phyloP scores from a whole-genome alignment of 2,888 invertebrate species.

The Lathronympha strigana region DNA sequence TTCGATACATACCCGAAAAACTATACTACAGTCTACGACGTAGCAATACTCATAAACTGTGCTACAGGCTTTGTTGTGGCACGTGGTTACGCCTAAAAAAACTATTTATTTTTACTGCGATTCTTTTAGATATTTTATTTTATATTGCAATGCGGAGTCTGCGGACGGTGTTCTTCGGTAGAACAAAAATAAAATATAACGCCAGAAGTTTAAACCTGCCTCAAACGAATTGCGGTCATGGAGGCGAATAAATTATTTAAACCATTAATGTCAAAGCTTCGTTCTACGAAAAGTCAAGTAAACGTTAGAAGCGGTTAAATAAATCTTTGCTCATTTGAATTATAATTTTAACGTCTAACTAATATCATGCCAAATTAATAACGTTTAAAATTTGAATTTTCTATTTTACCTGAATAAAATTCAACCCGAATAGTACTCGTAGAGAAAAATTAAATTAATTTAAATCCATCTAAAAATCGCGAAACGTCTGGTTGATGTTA shows the following conservation, averaged over 20 bases:
- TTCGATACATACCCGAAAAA: no score
- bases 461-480: background rate
- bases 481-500: no score
- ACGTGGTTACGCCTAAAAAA: no score
- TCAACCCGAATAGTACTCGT: background rate
- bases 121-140: no score
- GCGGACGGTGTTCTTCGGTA: slow-evolving; percentile 49
- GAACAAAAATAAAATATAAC: slow-evolving; percentile 53
- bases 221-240: slow-evolving; percentile 40
- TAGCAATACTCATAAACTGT: no score
- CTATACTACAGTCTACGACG: no score
- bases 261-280: slow-evolving; percentile 35
- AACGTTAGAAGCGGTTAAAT: slow-evolving; percentile 12
- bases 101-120: no score
- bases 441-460: background rate
- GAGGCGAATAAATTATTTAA: slow-evolving; percentile 37
- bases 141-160: background rate
- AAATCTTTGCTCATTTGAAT: slow-evolving; percentile 16
- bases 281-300: slow-evolving; percentile 14
- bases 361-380: background rate
- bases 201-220: slow-evolving; percentile 30
- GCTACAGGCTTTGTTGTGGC: no score
- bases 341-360: background rate
- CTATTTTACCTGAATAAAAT: background rate
- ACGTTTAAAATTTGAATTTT: background rate